These are phyloP conservation scores for Notothenia coriiceps DNA, from an alignment of 2,113 vertebrate species.

Conservation along the genomic window DNA sequence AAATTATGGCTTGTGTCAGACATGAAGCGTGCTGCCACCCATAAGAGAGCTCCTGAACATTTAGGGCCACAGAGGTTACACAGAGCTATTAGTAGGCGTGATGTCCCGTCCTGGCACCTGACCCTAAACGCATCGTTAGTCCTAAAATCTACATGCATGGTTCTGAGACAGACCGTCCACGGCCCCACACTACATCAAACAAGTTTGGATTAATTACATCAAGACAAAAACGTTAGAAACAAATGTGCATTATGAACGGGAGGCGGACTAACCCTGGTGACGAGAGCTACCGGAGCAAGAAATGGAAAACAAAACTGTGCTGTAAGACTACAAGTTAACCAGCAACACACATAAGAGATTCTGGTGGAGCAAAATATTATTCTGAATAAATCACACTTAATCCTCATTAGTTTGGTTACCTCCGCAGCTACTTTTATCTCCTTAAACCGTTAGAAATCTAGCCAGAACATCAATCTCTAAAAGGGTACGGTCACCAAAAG, in stretches of 20 bases:
- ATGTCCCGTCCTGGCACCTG: constrained; percentile 45
- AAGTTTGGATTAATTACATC: constrained; percentile 49
- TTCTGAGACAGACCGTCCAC: constrained; percentile 43
- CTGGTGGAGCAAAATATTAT: not conserved
- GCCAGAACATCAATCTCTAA: constrained; percentile 2
- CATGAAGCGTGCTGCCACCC: constrained; percentile 67
- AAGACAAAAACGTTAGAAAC: constrained; percentile 29
- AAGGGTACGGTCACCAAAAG: constrained; percentile 10
- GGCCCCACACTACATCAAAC: constrained; percentile 60
- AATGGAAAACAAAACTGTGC: constrained; percentile 40
- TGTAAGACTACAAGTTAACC: constrained; percentile 38
- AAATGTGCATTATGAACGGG: constrained; percentile 40
- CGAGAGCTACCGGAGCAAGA: constrained; percentile 44
- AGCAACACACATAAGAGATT: not conserved
- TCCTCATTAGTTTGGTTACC: constrained; percentile 15
- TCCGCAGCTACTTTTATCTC: constrained; percentile 27
- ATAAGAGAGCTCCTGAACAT: constrained; percentile 73
- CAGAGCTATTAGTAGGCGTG: constrained; percentile 42
- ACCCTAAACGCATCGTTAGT: constrained; percentile 47
- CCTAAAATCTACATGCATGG: constrained; percentile 45
- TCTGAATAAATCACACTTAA: constrained; percentile 11
- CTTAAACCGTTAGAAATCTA: constrained; percentile 14
- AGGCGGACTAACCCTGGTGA: constrained; percentile 21
- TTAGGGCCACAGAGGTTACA: constrained; percentile 65
- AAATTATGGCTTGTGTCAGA: constrained; percentile 76